phyloP scores from a whole-genome alignment of 2,888 invertebrate species.

The Gryllus longicercus region DNA sequence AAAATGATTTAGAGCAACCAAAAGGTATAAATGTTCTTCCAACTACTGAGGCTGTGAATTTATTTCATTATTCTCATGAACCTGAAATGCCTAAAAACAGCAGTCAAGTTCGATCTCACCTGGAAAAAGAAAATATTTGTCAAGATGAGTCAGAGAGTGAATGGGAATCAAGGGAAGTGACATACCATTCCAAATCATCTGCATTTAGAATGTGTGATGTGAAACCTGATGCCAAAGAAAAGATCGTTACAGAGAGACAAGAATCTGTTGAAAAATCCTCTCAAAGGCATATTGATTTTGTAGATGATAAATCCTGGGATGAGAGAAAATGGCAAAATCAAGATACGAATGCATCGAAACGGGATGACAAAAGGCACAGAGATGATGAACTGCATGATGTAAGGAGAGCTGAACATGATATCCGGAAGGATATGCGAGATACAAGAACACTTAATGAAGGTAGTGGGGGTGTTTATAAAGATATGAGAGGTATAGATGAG shows the following conservation, averaged over 20 bases:
- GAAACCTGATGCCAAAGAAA: constrained; percentile 24
- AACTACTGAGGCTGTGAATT: background rate
- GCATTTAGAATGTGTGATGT: background rate
- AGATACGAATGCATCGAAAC: background rate
- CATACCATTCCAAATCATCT: background rate
- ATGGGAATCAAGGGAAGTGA: background rate
- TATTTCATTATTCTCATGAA: background rate
- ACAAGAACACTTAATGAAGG: background rate
- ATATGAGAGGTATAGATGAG: constrained; percentile 19
- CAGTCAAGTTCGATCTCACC: background rate
- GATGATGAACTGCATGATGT: too few relatives aligned
- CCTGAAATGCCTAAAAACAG: background rate
- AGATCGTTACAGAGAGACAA: constrained; percentile 3
- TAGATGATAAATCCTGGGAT: background rate
- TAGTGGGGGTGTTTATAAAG: background rate
- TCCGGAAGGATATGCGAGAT: background rate
- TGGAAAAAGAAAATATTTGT: background rate
- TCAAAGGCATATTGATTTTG: background rate
- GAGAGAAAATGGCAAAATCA: background rate
- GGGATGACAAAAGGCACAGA: background rate
- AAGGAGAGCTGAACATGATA: background rate
- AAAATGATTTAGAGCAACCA: background rate
- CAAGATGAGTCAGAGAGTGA: background rate
- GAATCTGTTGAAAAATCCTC: background rate
- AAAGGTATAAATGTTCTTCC: background rate